Evolutionary conservation across 1,140 invertebrate species (phyloP), one percentile per base, ranked within the genome.

Genomic region (Drosophila nigrodunni): DNA sequence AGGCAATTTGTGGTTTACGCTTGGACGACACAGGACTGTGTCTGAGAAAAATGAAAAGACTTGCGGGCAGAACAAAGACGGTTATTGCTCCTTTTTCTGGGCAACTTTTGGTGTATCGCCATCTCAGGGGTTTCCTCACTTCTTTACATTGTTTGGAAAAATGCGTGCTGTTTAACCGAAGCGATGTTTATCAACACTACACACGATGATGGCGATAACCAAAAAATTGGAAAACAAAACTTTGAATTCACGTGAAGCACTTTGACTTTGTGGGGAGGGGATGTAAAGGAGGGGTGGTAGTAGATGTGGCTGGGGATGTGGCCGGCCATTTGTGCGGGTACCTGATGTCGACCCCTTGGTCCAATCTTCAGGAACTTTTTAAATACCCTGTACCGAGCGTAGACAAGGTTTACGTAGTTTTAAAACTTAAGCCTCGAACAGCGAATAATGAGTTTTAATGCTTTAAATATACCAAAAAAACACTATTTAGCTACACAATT

Each of bases 191-290:
- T 75, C 73, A 61, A 25, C 43, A 74, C 72, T 70, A 74, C 72
- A 77, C 73, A 79, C 55, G 65, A 57, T 47, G 60, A 44, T 52
- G 57, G 37, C 61, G 77, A 82, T 82, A 80, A 77, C 60, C 74
- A 66, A 82, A 73, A 73, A 69, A 61, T 81, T 77, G 34, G 64
- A 73, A 69, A 69, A 13, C 60, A 73, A 73, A 82, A 82, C 74
- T 80, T 86, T 82, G 44, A 37, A 15, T 69, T 46, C 52, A 67
- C 52, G 13, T 61, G 30, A 13, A 52, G 49, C 49, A 52, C 49
- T 52, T 34, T 34, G n/a, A n/a, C 49, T 11, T 25, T 11, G 47
- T 4, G 10, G 25, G 3, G 9, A 0, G 35, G 11, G n/a, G 6
- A 11, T 18, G 25, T 10, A 25, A 7, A 9, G n/a, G 25, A 7